Evolutionary conservation across 2,113 vertebrate genomes (phyloP).

Genomic region (Ammodytes dubius): DNA sequence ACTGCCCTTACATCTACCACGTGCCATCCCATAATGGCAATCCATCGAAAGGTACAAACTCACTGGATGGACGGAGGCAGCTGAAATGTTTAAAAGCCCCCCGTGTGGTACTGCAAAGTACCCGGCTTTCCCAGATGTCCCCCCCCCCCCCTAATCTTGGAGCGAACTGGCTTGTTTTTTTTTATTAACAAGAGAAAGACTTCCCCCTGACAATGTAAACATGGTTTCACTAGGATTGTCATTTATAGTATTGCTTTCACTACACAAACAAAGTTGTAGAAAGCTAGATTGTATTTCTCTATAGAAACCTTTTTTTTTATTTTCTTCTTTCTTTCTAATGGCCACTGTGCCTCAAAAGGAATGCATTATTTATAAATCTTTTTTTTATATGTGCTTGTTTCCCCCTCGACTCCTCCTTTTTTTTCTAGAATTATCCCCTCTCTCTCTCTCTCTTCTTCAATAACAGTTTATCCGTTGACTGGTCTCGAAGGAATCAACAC

Average conservation of each 20-base stretch:
- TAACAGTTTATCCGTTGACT: slow-evolving; percentile 72
- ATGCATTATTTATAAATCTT: slow-evolving; percentile 84
- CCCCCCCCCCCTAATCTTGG: slow-evolving; percentile 28
- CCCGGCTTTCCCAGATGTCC: slow-evolving; percentile 36
- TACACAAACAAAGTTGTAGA: slow-evolving; percentile 89
- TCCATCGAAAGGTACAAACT: slow-evolving; percentile 5
- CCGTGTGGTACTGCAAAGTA: slow-evolving; percentile 26
- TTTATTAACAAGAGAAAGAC: slow-evolving; percentile 70
- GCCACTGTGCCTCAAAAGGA: slow-evolving; percentile 79
- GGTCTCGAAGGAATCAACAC: slow-evolving; percentile 73
- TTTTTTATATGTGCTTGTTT: slow-evolving; percentile 82
- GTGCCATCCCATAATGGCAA: not conserved
- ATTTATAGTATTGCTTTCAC: slow-evolving; percentile 87
- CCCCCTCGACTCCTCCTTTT: slow-evolving; percentile 23
- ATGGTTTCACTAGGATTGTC: slow-evolving; percentile 89
- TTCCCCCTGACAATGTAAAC: slow-evolving; percentile 86
- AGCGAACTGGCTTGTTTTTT: slow-evolving; percentile 65
- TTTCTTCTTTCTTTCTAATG: slow-evolving; percentile 46
- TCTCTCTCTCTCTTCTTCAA: slow-evolving; percentile 32
- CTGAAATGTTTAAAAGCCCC: slow-evolving; percentile 28
- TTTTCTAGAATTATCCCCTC: slow-evolving; percentile 42
- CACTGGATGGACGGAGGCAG: slow-evolving; percentile 3
- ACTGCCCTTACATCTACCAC: not conserved
- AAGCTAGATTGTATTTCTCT: slow-evolving; percentile 87
- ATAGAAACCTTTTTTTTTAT: slow-evolving; percentile 69